Conservation (phyloP, 2,888 invertebrate species). For the Aleiodes testaceus region DNA sequence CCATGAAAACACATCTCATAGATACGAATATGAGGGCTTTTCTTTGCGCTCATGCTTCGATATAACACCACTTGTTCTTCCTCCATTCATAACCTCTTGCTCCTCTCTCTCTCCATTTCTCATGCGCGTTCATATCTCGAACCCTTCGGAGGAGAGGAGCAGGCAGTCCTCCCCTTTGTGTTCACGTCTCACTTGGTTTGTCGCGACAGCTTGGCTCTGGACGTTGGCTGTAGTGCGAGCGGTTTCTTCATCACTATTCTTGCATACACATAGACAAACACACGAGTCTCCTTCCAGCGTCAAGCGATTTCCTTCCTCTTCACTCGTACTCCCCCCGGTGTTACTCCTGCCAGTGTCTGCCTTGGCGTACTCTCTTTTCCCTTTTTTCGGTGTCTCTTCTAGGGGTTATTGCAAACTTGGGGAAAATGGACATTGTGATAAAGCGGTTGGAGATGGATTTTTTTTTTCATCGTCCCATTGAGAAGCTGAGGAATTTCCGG, state of each 20-base stretch:
- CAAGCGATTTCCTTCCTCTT: slow-evolving; percentile 42
- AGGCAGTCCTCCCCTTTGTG: slow-evolving; percentile 35
- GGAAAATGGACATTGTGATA: neutral
- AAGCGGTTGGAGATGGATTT: neutral
- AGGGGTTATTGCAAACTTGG: neutral
- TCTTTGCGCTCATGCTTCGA: neutral
- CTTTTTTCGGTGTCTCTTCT: slow-evolving; percentile 1
- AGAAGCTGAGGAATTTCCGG: no score
- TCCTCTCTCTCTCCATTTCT: slow-evolving; percentile 17
- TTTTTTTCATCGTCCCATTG: no score
- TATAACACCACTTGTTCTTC: slow-evolving; percentile 18
- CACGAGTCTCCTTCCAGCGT: neutral
- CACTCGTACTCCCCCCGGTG: neutral
- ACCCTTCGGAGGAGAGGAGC: neutral
- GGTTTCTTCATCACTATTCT: slow-evolving; percentile 31
- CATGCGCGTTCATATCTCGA: neutral
- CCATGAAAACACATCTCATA: slow-evolving; percentile 34
- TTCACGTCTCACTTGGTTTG: slow-evolving; percentile 19
- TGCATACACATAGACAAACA: neutral
- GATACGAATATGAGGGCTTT: neutral
- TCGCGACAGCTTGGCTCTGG: slow-evolving; percentile 44
- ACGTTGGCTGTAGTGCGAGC: slow-evolving; percentile 38
- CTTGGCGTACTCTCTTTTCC: slow-evolving; percentile 5
- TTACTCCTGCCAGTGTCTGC: slow-evolving; percentile 13
- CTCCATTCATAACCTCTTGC: slow-evolving; percentile 13